A percentile compares a stretch with the other conserved stretches of the same genome.
Evolutionary conservation across 2,797 vertebrate species (phyloP).

Genomic region (Pseudomugil gertrudae): DNA sequence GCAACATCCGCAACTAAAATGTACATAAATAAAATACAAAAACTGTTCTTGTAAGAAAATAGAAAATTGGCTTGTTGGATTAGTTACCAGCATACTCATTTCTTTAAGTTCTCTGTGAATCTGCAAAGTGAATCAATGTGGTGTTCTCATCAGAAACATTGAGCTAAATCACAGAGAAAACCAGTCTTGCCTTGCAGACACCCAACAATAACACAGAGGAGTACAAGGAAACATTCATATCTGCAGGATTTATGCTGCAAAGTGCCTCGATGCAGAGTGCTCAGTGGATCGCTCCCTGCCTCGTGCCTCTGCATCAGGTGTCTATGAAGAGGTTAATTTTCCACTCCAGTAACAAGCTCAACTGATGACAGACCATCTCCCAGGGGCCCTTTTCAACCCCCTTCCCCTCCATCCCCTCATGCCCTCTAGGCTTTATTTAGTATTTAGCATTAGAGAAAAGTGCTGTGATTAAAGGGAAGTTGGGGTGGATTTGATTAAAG

Average conservation of each 20-base stretch:
- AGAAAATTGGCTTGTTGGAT: too few species aligned
- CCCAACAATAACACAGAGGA: neutral
- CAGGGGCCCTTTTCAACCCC: conserved; percentile 38
- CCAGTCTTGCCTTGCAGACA: conserved; percentile 6
- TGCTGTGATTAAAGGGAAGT: conserved; percentile 65
- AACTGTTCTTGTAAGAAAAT: too few species aligned
- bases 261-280: conserved; percentile 12
- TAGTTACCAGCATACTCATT: too few species aligned
- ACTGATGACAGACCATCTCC: conserved; percentile 53
- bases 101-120: neutral
- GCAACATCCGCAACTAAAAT: too few species aligned
- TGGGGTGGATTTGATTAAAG: conserved; percentile 70
- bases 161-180: conserved; percentile 13
- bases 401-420: conserved; percentile 27
- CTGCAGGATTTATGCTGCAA: neutral
- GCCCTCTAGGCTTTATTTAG: conserved; percentile 61
- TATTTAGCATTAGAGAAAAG: conserved; percentile 62
- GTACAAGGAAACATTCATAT: conserved; percentile 5
- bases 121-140: neutral
- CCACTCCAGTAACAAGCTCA: conserved; percentile 56
- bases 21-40: too few species aligned
- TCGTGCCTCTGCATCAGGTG: conserved; percentile 38
- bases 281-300: conserved; percentile 5
- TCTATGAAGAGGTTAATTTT: conserved; percentile 63
- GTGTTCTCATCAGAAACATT: conserved; percentile 41